Evolutionary conservation across 2,888 invertebrate genomes (phyloP), one percentile per base, ranked within the genome.

Genomic region (Oligia fasciuncula): DNA sequence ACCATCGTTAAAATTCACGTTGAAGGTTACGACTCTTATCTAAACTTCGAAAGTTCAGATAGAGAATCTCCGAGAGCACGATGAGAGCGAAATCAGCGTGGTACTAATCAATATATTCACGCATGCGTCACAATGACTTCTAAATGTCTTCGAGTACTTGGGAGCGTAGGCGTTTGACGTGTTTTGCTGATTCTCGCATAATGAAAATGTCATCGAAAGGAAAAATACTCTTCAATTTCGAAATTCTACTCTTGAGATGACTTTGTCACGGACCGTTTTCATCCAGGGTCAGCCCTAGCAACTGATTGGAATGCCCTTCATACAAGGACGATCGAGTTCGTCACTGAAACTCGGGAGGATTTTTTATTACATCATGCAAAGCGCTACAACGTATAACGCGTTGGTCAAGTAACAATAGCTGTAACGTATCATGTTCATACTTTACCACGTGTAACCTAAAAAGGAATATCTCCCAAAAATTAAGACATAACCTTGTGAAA

Each of bases 31-130:
- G 70, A 79, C 66, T 79, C 63, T 80, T 73, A 82, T 84, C 85
- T 78, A 76, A 81, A 81, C 65, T 85, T 82, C 62, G 60, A 79
- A 87, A 83, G 74, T 78, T 77, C 43, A 81, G 79, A 82, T 80
- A 81, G 71, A 72, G 76, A 85, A 84, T 87, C 86, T 89, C 86
- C 80, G 83, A 90, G 88, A 92, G 89, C 86, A 88, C 87, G 86
- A 83, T 84, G 90, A 91, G 91, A 91, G 92, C 89, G 91, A 92
- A 94, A 94, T 94, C 94, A 92, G 92, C 93, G 89, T 89, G 91
- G 91, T 89, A 91, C 90, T 90, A 95, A 97, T 96, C 96, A 95
- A 97, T 96, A 96, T 88, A 90, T 92, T 94, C 92, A 95, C 97
- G 97, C 97, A 96, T 97, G 97, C 97, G 97, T 95, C 94, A 92